phyloP scores from a whole-genome alignment of 1,140 invertebrate species.

The Brachystomella parvula region DNA sequence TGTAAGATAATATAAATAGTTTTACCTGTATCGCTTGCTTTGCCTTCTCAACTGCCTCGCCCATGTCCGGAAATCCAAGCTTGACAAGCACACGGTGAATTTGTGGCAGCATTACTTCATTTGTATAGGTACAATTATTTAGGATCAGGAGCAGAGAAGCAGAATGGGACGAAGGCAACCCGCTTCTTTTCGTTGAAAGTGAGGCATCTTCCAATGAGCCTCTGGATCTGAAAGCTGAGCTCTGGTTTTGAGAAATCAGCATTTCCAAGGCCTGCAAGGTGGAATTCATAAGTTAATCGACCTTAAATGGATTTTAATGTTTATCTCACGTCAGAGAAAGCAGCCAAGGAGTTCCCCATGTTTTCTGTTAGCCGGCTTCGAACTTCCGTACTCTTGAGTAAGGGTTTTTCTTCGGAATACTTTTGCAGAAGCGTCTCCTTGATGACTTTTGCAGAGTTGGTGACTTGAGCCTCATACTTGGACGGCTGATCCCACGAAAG shows the following conservation, averaged over 20 bases:
- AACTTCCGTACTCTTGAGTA: constrained; percentile 49
- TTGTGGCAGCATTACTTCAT: constrained; percentile 61
- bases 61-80: constrained; percentile 63
- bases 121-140: constrained; percentile 80
- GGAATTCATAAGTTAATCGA: background rate
- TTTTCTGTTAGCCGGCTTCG: constrained; percentile 18
- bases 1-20: background rate
- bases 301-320: constrained; percentile 3
- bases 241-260: constrained; percentile 31
- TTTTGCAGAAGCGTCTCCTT: constrained; percentile 70
- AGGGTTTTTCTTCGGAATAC: constrained; percentile 60
- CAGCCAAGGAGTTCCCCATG: constrained; percentile 25
- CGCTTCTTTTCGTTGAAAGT: constrained; percentile 6
- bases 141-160: constrained; percentile 73
- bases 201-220: background rate
- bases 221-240: constrained; percentile 11
- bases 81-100: constrained; percentile 55
- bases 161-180: constrained; percentile 53
- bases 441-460: constrained; percentile 73
- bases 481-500: constrained; percentile 55
- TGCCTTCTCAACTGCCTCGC: constrained; percentile 51
- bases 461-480: constrained; percentile 70
- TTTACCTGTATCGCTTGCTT: constrained; percentile 50
- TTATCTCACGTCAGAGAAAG: constrained; percentile 33
- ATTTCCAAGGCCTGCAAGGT: constrained; percentile 28